Conservation (phyloP, 2,113 vertebrate genomes). For the Cephalopholis sonnerati region DNA sequence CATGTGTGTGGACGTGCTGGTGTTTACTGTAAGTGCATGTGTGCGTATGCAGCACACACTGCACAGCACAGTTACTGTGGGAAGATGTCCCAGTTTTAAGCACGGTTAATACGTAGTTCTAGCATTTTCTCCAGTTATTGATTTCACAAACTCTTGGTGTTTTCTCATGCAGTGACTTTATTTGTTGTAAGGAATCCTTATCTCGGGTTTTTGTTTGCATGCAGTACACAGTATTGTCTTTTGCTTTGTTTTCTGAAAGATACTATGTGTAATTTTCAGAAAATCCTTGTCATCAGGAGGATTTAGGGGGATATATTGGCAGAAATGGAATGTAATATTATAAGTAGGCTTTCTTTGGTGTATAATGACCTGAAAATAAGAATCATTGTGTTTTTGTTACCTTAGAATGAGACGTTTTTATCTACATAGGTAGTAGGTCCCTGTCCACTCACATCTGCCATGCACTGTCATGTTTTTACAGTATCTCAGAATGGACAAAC, state of each 20-base stretch:
- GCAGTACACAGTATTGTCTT: slow-evolving; percentile 13
- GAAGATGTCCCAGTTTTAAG: neutral
- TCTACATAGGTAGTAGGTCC: too few relatives aligned
- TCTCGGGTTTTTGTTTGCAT: slow-evolving; percentile 23
- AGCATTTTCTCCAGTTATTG: neutral
- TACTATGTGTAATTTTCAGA: too few relatives aligned
- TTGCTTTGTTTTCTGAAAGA: slow-evolving; percentile 13
- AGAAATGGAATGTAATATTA: too few relatives aligned
- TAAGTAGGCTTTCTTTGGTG: too few relatives aligned
- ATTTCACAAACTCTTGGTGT: neutral
- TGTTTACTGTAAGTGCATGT: slow-evolving; percentile 30
- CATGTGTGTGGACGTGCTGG: slow-evolving; percentile 35
- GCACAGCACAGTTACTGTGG: neutral
- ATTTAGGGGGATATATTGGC: too few relatives aligned
- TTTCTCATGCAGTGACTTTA: slow-evolving; percentile 9
- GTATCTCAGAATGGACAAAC: too few relatives aligned
- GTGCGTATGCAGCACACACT: neutral
- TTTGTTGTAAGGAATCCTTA: slow-evolving; percentile 13
- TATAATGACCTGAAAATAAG: too few relatives aligned
- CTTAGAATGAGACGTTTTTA: too few relatives aligned
- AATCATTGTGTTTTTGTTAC: too few relatives aligned
- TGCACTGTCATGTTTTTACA: too few relatives aligned
- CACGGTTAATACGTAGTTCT: neutral
- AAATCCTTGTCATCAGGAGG: too few relatives aligned
- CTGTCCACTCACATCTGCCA: too few relatives aligned